These are phyloP conservation scores for Polydrusus cervinus DNA, from an alignment of 2,888 invertebrate species.

Conservation along the genomic window DNA sequence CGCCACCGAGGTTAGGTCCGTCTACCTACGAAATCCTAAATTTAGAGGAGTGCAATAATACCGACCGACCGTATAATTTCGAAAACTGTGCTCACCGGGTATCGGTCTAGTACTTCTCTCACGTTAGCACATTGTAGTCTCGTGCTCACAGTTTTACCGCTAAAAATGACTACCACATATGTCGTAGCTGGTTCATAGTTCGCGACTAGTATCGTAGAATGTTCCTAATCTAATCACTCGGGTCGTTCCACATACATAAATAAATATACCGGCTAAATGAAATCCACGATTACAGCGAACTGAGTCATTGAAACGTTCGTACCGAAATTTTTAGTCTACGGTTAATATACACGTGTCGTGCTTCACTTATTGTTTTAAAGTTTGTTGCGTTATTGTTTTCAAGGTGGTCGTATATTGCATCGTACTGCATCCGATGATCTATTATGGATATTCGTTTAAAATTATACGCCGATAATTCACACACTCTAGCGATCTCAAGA, in stretches of 20 bases:
- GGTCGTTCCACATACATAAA: constrained; percentile 23
- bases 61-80: constrained; percentile 4
- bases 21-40: constrained; percentile 26
- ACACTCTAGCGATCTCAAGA: constrained; percentile 37
- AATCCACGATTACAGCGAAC: constrained; percentile 17
- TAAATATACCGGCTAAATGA: constrained; percentile 38
- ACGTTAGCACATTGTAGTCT: constrained; percentile 13
- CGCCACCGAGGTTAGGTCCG: background rate
- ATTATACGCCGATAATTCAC: constrained; percentile 40
- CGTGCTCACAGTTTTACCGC: constrained; percentile 32
- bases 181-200: constrained; percentile 35
- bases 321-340: constrained; percentile 4
- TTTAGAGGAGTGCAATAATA: constrained; percentile 26
- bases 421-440: constrained; percentile 28
- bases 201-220: constrained; percentile 22
- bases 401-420: constrained; percentile 11
- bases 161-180: constrained; percentile 25
- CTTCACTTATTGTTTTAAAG: background rate
- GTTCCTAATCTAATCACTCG: constrained; percentile 31
- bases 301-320: constrained; percentile 32
- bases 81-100: constrained; percentile 22
- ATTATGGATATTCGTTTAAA: constrained; percentile 51
- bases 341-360: constrained; percentile 4
- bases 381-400: constrained; percentile 18
- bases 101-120: constrained; percentile 23